Evolutionary conservation across 2,888 invertebrate species (phyloP).

Genomic region (Lasioglossum vierecki): DNA sequence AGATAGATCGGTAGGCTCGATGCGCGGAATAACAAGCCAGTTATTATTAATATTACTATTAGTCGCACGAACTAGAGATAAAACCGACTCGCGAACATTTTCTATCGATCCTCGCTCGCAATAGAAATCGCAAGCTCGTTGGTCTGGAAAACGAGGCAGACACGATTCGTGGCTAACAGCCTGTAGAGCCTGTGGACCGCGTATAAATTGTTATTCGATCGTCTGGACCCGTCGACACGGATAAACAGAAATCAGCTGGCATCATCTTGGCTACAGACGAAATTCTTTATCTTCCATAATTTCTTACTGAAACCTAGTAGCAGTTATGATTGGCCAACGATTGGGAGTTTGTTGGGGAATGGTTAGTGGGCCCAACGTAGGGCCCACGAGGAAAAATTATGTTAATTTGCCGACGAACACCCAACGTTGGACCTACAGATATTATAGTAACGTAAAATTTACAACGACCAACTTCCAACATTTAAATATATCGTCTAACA

Average conservation of each 20-base stretch:
- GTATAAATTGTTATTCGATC: conserved; percentile 32
- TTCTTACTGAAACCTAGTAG: too few species aligned
- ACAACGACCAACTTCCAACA: too few species aligned
- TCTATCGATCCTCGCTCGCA: conserved; percentile 18
- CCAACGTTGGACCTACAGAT: too few species aligned
- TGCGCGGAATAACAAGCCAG: neutral
- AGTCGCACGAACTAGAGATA: neutral
- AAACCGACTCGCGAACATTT: neutral
- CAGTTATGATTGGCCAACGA: too few species aligned
- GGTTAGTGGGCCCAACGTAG: too few species aligned
- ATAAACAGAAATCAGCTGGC: neutral
- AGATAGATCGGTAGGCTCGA: neutral
- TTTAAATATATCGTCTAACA: too few species aligned
- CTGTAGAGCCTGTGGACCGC: conserved; percentile 19
- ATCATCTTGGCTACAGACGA: neutral
- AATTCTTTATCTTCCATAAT: too few species aligned
- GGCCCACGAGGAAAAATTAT: too few species aligned
- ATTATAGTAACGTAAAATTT: too few species aligned
- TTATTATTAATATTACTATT: conserved; percentile 2
- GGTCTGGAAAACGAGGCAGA: conserved; percentile 36
- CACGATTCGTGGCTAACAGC: conserved; percentile 27
- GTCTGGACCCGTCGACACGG: neutral
- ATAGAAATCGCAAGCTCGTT: conserved; percentile 24
- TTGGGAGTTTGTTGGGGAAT: too few species aligned
- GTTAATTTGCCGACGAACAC: too few species aligned